Evolutionary conservation across 1,140 invertebrate genomes (phyloP), one percentile per base, ranked within the genome.

Genomic region (Drosophila guanche): DNA sequence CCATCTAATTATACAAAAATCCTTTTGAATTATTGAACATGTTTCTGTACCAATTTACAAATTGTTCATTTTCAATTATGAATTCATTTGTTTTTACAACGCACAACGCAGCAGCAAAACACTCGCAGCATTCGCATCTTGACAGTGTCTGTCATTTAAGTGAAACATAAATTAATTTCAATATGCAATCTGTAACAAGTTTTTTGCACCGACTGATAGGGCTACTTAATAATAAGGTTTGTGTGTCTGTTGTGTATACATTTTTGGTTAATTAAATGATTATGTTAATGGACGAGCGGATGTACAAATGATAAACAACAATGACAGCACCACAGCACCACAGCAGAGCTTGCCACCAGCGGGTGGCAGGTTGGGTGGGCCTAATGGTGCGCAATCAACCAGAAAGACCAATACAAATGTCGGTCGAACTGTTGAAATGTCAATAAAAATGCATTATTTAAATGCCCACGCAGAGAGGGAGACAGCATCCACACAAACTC

Each of bases 251-350:
- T 81, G 67, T 76, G 50, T 77, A 52, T 80, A 52, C 67, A 73
- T 59, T 77, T 86, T 85, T 86, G 81, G 81, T 88, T 86, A 86
- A 86, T 86, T 86, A 86, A 86, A 86, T 86, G 81, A 86, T 86
- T 86, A 86, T 86, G 83, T 86, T 86, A 86, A 88, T 86, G 83
- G 77, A 88, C 83, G 83, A 88, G 74, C 81, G 81, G 81, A 85
- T 86, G 83, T 81, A 70, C 79, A 70, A 72, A 73, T 73, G 69
- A 86, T 86, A 80, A 74, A 73, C 59, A 79, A 53, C 50, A 52
- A 67, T 33, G 70, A 60, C 65, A 52, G 22, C 51, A 1, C 16
- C 16, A 1, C 16, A 20, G 16, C 16, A 20, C 0, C 16, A 20
- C 16, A n/a, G n/a, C n/a, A n/a, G n/a, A n/a, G n/a, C n/a, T n/a